These are phyloP conservation scores for Bombus affinis DNA, from an alignment of 1,140 invertebrate species.

Conservation along the genomic window DNA sequence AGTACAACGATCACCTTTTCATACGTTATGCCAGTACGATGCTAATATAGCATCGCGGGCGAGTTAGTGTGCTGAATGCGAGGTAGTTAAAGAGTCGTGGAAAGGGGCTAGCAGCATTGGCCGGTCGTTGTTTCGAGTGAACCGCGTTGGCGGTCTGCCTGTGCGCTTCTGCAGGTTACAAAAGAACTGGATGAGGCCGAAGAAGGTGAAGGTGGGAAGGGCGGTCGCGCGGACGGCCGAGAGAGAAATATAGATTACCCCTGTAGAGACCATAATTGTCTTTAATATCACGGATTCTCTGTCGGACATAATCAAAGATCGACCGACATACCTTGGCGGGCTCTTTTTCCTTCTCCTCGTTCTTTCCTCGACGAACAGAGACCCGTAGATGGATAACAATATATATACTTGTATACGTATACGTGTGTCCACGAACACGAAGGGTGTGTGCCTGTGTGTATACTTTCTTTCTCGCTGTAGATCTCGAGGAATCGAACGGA, in stretches of 20 bases:
- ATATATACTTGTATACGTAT: neutral
- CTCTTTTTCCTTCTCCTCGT: neutral
- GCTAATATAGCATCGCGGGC: neutral
- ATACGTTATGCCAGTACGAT: neutral
- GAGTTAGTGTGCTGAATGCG: slow-evolving; percentile 14
- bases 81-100: slow-evolving; percentile 20
- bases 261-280: slow-evolving; percentile 57
- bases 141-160: slow-evolving; percentile 15
- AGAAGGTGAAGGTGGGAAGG: neutral
- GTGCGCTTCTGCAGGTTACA: slow-evolving; percentile 31
- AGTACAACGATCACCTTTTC: slow-evolving; percentile 11
- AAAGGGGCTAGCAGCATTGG: slow-evolving; percentile 11
- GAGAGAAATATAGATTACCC: slow-evolving; percentile 52
- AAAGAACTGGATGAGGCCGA: slow-evolving; percentile 29
- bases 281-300: slow-evolving; percentile 60
- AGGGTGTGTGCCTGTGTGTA: neutral
- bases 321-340: slow-evolving; percentile 41
- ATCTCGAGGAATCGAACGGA: slow-evolving; percentile 52
- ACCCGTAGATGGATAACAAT: slow-evolving; percentile 4
- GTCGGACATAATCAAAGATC: slow-evolving; percentile 64
- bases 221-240: too few relatives aligned
- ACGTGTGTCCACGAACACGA: too few relatives aligned
- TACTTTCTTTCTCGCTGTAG: neutral
- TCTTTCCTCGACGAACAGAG: neutral
- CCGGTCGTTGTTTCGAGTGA: slow-evolving; percentile 15